A percentile compares a stretch with the other conserved stretches of the same genome.
Conservation (phyloP, 2,888 invertebrate genomes). For the Mesorhabditis spiculigera region DNA sequence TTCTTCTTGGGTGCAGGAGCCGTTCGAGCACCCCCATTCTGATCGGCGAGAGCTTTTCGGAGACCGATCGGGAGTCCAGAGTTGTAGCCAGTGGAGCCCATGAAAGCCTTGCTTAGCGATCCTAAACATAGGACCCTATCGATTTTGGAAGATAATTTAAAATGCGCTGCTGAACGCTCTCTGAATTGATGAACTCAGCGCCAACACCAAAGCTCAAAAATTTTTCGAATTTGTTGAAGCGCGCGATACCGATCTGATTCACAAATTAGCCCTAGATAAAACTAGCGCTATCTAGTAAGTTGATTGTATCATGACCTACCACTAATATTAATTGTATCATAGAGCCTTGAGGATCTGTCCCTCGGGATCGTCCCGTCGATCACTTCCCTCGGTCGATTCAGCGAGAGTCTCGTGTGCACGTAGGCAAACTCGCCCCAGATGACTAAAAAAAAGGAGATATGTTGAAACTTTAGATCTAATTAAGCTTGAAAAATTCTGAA, state of each 20-base stretch:
- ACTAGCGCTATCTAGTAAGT: neutral
- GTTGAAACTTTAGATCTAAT: neutral
- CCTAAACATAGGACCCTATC: too few relatives aligned
- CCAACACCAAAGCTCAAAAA: too few relatives aligned
- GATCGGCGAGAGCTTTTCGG: neutral
- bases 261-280: too few relatives aligned
- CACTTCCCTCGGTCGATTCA: neutral
- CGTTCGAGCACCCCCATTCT: conserved; percentile 12
- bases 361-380: neutral
- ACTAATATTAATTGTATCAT: conserved; percentile 36
- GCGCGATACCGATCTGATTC: too few relatives aligned
- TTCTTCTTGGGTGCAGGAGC: conserved; percentile 26
- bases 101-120: neutral
- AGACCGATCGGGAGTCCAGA: neutral
- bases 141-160: too few relatives aligned
- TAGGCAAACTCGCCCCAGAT: conserved; percentile 39
- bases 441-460: conserved; percentile 15
- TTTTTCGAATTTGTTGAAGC: too few relatives aligned
- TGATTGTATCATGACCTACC: conserved; percentile 10
- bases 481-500: too few relatives aligned
- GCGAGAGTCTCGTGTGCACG: conserved; percentile 18
- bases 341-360: conserved; percentile 15
- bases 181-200: too few relatives aligned
- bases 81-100: neutral
- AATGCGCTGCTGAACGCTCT: too few relatives aligned